Base-by-base conservation (phyloP, 2,888 invertebrate genomes). In the Eupithecia dodoneata region DNA sequence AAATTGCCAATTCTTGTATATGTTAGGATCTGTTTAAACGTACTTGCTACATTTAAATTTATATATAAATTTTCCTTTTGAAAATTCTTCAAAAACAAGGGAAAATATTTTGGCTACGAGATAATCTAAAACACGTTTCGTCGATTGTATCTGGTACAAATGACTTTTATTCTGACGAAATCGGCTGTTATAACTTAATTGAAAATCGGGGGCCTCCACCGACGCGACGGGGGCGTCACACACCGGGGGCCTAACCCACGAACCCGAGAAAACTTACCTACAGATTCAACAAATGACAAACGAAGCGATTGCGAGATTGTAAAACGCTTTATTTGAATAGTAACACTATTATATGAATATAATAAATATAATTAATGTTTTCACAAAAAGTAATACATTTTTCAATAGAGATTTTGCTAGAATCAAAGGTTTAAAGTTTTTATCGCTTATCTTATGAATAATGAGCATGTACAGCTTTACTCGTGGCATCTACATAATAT, bases 1-100 rank as follows among this genome's bases (percentile, higher is more conserved):
- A 81, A 83, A 85, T 88, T 88, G 88, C 88, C 87, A 87, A 86
- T 86, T 81, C 73, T 78, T 72, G 12, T 79, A 63, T 72, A 44
- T 77, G 80, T 80, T 70, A 74, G 42, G 71, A 15, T 69, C n/a
- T 59, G 7, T 30, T 47, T 66, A 18, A 69, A 67, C 42, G 2
- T 67, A 63, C 70, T n/a, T 71, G 63, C 66, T 75, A 78, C 71
- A 45, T 67, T 75, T 71, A 47, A 63, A 59, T 52, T 52, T 52
- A 52, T n/a, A 52, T 52, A 2, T 4, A 44, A 6, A n/a, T n/a
- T 52, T 52, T n/a, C 6, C 52, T 7, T 55, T 55, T 55, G 7
- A 9, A 55, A 55, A 55, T 59, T 18, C 3, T 18, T 59, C 18
- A 3, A 59, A 18, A 59, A 18, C 18, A 15, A 4, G 52, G 49